phyloP scores from a whole-genome alignment of 35 echinoderm and acorn worm species.

The Ophiothrix spiculata region DNA sequence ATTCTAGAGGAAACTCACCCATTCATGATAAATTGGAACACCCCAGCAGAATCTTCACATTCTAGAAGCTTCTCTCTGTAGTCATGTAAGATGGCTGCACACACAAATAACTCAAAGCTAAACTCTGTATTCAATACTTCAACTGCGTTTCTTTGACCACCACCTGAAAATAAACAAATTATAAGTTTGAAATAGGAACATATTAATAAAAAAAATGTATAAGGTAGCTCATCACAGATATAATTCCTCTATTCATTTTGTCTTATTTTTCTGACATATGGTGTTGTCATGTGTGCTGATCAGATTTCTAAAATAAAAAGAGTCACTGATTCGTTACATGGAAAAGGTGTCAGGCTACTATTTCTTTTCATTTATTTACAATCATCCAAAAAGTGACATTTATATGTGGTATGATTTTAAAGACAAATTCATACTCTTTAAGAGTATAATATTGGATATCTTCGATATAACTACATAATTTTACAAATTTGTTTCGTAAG shows the following conservation, averaged over 20 bases:
- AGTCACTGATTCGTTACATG: too few relatives aligned
- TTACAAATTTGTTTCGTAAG: too few relatives aligned
- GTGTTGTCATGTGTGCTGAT: too few relatives aligned
- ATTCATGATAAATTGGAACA: slow-evolving; percentile 79
- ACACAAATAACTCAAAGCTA: slow-evolving; percentile 95
- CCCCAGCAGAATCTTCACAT: slow-evolving; percentile 73
- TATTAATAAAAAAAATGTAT: not conserved
- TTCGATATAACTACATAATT: too few relatives aligned
- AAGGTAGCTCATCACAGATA: too few relatives aligned
- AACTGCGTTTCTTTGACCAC: slow-evolving; percentile 35
- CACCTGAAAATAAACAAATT: slow-evolving; percentile 24
- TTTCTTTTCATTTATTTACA: too few relatives aligned
- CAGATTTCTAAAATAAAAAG: too few relatives aligned
- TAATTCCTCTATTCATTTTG: too few relatives aligned
- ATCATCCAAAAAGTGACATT: not conserved
- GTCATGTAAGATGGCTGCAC: slow-evolving; percentile 77
- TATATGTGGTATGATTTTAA: not conserved
- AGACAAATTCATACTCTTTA: not conserved
- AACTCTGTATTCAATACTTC: slow-evolving; percentile 73
- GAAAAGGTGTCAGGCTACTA: too few relatives aligned
- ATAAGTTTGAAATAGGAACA: not conserved
- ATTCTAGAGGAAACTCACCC: too few relatives aligned
- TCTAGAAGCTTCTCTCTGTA: slow-evolving; percentile 55
- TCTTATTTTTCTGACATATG: not conserved
- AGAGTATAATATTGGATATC: too few relatives aligned